A percentile compares a stretch with the other conserved stretches of the same genome.
These are phyloP conservation scores for Catostylus mosaicus DNA, from an alignment of 30 jellyfish, hydroid and myxozoan genomes.

Conservation along the genomic window DNA sequence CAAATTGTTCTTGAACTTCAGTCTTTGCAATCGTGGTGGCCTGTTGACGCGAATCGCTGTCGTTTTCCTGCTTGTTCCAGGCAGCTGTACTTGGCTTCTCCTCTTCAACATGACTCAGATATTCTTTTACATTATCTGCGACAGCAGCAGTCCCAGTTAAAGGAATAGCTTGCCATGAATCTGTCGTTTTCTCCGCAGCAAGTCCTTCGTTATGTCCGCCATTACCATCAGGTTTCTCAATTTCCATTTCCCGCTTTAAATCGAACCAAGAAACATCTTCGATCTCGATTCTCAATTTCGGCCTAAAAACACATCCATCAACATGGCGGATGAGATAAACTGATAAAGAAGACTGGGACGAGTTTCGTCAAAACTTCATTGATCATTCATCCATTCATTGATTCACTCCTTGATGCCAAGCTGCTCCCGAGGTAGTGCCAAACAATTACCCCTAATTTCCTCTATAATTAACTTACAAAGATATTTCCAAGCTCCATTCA, in stretches of 20 bases:
- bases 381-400: neutral
- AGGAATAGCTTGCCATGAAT: conserved; percentile 6
- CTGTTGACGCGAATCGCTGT: neutral
- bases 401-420: neutral
- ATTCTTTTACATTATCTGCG: neutral
- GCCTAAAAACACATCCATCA: conserved; percentile 60
- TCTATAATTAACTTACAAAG: no score
- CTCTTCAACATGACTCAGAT: neutral
- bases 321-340: conserved; percentile 17
- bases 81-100: neutral
- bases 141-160: neutral
- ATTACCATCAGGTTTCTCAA: neutral
- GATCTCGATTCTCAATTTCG: conserved; percentile 24
- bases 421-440: no score
- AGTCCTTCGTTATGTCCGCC: neutral
- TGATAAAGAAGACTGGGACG: neutral
- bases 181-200: conserved; percentile 2
- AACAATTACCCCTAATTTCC: no score
- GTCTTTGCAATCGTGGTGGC: neutral
- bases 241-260: conserved; percentile 55
- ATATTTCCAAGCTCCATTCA: no score
- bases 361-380: conserved; percentile 7
- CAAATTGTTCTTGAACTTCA: neutral
- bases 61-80: neutral
- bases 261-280: conserved; percentile 58